These are phyloP conservation scores for Coenonympha arcania DNA, from an alignment of 2,888 invertebrate genomes.

Conservation along the genomic window DNA sequence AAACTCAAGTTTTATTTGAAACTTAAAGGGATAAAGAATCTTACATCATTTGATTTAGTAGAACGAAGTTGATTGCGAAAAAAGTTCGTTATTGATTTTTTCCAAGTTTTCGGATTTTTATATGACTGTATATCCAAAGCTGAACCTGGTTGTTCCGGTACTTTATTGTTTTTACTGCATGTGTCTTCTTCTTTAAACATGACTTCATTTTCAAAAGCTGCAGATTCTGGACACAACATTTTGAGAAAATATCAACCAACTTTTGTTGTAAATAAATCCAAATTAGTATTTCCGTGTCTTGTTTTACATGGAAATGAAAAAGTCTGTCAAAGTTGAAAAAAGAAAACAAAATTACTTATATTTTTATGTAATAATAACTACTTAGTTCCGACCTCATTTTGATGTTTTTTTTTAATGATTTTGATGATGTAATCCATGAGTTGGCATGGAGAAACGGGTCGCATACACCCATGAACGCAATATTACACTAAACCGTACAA, in stretches of 20 bases:
- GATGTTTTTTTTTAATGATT: no score
- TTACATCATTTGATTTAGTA: slow-evolving; percentile 65
- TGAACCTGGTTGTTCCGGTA: slow-evolving; percentile 46
- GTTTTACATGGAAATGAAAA: slow-evolving; percentile 20
- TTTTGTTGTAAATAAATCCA: slow-evolving; percentile 42
- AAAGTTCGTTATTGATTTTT: slow-evolving; percentile 63
- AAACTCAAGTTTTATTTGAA: no score
- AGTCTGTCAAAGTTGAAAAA: slow-evolving; percentile 30
- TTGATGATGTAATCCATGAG: no score
- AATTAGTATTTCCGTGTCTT: slow-evolving; percentile 40
- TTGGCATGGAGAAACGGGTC: no score
- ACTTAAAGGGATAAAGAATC: no score
- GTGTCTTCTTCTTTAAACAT: slow-evolving; percentile 40
- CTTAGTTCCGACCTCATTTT: neutral
- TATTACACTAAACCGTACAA: no score
- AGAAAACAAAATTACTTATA: slow-evolving; percentile 21
- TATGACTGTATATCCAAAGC: slow-evolving; percentile 52
- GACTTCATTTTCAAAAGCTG: slow-evolving; percentile 44
- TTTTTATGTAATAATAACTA: neutral
- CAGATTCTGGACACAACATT: slow-evolving; percentile 64
- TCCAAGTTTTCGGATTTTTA: slow-evolving; percentile 62
- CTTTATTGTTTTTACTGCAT: slow-evolving; percentile 42
- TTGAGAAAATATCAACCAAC: slow-evolving; percentile 38
- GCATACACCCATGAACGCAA: no score
- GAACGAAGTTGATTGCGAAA: slow-evolving; percentile 62